Evolutionary conservation across 2,113 vertebrate species (phyloP), one percentile per base, ranked within the genome.

Genomic region (Psephotus haematonotus): DNA sequence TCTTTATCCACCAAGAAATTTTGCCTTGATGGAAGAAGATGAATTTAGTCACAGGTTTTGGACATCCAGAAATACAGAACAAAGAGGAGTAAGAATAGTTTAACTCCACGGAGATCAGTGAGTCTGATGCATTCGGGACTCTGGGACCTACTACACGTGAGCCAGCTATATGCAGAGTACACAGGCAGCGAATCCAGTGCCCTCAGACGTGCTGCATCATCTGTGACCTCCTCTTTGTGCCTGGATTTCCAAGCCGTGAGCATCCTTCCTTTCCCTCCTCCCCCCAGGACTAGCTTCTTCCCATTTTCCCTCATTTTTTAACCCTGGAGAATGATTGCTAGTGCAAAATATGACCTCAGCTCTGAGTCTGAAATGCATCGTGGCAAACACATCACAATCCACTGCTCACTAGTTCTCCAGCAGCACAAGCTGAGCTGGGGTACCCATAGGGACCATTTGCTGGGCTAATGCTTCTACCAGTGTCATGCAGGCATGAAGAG

Each of bases 301-400:
- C 22, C 11, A 2, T 37, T 43, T 81, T 52, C 70, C 13, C 53
- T 25, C 1, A 0, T 2, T 70, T 68, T 76, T 67, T 14, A 80
- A 59, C 31, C 37, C 22, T 6, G 29, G 12, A 22, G 15, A 31
- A 41, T 1, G 2, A 19, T 52, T 17, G 2, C 16, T 4, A 25
- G 8, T 1, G 0, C 44, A 41, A 33, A 77, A 46, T 3, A 7
- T 33, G 57, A 33, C 81, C 62, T 75, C 33, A 2, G 35, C 59
- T 33, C 43, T 3, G 43, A 11, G 17, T 14, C 1, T 10, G 29
- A 33, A 47, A 8, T 0, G 2, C 25, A 0, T 20, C 0, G 0
- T 2, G 10, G 28, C 46, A 35, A 71, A 33, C 6, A 1, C 22
- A 0, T 9, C 2, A 11, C 33, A 6, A 8, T 6, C 6, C 6